Conservation (phyloP, 2,888 invertebrate species). For the Amorpha juglandis region DNA sequence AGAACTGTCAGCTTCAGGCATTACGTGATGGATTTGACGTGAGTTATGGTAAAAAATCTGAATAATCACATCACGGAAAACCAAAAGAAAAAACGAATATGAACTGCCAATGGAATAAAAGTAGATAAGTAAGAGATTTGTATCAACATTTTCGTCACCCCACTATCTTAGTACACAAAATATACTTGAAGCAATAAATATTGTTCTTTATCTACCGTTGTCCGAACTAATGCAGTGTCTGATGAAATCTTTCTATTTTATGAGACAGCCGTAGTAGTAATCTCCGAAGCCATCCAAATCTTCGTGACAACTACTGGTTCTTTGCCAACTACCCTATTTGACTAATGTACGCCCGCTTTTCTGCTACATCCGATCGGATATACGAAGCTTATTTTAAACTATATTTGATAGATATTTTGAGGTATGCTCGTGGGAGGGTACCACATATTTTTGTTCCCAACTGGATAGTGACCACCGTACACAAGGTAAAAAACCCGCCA, state of each 20-base stretch:
- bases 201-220: background rate
- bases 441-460: too few species aligned
- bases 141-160: conserved; percentile 1
- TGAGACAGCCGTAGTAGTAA: conserved; percentile 17
- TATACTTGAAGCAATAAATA: conserved; percentile 12
- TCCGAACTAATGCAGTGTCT: conserved; percentile 6
- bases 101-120: background rate
- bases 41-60: too few species aligned
- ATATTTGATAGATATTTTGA: background rate
- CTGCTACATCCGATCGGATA: background rate
- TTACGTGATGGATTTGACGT: background rate
- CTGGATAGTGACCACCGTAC: too few species aligned
- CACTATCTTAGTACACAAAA: background rate
- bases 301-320: conserved; percentile 22
- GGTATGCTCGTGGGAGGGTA: too few species aligned
- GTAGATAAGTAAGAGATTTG: background rate
- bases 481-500: too few species aligned
- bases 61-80: background rate
- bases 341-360: conserved; percentile 14
- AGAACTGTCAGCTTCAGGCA: background rate
- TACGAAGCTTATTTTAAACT: background rate
- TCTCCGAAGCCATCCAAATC: conserved; percentile 12
- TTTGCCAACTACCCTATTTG: conserved; percentile 21
- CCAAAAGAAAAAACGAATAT: too few species aligned
- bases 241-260: conserved; percentile 23